These are phyloP conservation scores for Natator depressus DNA, from an alignment of 2,113 vertebrate genomes.

Conservation along the genomic window DNA sequence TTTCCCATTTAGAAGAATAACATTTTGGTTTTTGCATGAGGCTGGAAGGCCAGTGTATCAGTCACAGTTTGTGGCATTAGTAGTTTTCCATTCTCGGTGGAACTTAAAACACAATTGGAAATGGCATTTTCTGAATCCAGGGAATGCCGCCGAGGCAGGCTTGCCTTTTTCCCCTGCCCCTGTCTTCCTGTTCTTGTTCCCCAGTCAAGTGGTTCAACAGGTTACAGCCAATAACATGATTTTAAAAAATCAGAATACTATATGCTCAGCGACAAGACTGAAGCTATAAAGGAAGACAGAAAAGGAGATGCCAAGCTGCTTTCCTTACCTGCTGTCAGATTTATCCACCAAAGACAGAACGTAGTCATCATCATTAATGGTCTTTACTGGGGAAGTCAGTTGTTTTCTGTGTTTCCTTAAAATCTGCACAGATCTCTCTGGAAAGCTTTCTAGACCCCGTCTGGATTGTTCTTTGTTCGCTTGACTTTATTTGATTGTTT, in stretches of 20 bases:
- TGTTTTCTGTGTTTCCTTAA: not conserved
- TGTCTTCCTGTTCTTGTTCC: not conserved
- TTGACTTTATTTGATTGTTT: not conserved
- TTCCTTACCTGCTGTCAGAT: fast-evolving
- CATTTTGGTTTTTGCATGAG: not conserved
- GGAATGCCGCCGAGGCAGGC: not conserved
- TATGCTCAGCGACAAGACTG: not conserved
- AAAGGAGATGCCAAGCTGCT: fast-evolving
- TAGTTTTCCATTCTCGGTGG: slow-evolving; percentile 13
- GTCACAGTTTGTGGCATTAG: not conserved
- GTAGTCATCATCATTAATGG: not conserved
- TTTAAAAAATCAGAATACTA: not conserved
- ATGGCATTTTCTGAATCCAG: slow-evolving; percentile 22
- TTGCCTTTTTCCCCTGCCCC: not conserved
- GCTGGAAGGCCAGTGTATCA: not conserved
- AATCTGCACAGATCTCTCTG: fast-evolving
- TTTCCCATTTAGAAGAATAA: not conserved
- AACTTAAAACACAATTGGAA: not conserved
- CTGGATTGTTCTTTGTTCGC: fast-evolving
- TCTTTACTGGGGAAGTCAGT: not conserved
- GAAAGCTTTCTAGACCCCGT: fast-evolving
- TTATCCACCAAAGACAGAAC: not conserved
- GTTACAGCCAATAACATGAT: fast-evolving
- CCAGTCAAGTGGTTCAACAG: not conserved
- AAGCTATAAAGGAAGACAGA: not conserved